Evolutionary conservation across 2,797 vertebrate genomes (phyloP).

Genomic region (Sylvia borin): DNA sequence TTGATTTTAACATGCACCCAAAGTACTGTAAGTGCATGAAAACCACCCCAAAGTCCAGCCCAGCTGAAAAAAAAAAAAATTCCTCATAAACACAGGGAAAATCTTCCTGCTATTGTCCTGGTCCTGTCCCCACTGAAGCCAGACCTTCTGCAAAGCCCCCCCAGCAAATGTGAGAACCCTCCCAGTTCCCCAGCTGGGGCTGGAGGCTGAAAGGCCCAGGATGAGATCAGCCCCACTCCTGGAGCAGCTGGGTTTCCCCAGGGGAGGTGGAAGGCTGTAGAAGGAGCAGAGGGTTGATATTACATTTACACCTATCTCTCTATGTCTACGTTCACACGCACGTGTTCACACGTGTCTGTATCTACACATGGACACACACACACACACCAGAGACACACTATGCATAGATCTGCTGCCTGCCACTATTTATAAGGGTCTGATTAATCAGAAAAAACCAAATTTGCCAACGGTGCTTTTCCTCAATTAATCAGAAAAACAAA

Average conservation of each 20-base stretch:
- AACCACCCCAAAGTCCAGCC: background rate
- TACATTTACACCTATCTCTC: background rate
- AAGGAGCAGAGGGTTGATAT: constrained; percentile 14
- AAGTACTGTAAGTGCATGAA: background rate
- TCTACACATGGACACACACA: background rate
- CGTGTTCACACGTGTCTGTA: background rate
- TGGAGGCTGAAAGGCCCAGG: background rate
- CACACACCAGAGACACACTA: background rate
- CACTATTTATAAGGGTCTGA: background rate
- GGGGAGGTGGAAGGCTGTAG: background rate
- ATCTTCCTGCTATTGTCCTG: background rate
- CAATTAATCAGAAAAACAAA: background rate
- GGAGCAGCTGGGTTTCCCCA: background rate
- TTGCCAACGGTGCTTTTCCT: background rate
- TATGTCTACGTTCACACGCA: background rate
- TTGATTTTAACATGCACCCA: background rate
- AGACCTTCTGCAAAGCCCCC: background rate
- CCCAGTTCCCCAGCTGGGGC: background rate
- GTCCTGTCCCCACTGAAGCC: background rate
- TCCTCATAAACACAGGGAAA: background rate
- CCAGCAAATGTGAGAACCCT: background rate
- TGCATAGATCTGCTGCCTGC: background rate
- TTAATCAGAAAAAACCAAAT: background rate
- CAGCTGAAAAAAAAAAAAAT: background rate
- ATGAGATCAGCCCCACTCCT: background rate